Conservation (phyloP, 2,888 invertebrate genomes). For the Creontiades dilutus region DNA sequence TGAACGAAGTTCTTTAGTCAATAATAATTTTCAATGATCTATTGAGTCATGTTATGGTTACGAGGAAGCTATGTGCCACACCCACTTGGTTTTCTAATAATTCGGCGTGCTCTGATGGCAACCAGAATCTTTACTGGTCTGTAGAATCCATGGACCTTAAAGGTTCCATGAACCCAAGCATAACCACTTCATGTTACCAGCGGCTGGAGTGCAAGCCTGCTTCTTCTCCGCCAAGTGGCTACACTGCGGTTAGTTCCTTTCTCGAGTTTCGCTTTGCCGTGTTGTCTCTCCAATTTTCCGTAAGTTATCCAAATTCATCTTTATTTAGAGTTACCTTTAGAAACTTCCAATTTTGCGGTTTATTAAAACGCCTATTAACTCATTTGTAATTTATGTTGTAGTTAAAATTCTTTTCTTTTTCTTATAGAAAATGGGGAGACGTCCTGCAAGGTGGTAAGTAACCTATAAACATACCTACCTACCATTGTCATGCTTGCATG, state of each 20-base stretch:
- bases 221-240: neutral
- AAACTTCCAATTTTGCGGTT: neutral
- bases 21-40: too few relatives aligned
- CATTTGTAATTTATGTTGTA: neutral
- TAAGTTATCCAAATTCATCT: slow-evolving; percentile 64
- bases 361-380: neutral
- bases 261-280: neutral
- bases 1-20: too few relatives aligned
- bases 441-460: slow-evolving; percentile 98
- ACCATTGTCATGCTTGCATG: neutral
- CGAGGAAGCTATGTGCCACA: too few relatives aligned
- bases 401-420: slow-evolving; percentile 60
- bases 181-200: too few relatives aligned
- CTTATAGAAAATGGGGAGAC: slow-evolving; percentile 93
- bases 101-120: too few relatives aligned
- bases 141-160: too few relatives aligned
- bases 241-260: neutral
- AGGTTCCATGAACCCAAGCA: too few relatives aligned
- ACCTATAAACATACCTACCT: slow-evolving; percentile 27
- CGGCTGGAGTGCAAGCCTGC: neutral
- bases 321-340: too few relatives aligned
- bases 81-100: too few relatives aligned
- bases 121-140: too few relatives aligned
- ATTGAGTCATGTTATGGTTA: too few relatives aligned
- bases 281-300: slow-evolving; percentile 53